Evolutionary conservation across 2,113 vertebrate genomes (phyloP), one percentile per base, ranked within the genome.

Genomic region (Corythoichthys haematopterus): DNA sequence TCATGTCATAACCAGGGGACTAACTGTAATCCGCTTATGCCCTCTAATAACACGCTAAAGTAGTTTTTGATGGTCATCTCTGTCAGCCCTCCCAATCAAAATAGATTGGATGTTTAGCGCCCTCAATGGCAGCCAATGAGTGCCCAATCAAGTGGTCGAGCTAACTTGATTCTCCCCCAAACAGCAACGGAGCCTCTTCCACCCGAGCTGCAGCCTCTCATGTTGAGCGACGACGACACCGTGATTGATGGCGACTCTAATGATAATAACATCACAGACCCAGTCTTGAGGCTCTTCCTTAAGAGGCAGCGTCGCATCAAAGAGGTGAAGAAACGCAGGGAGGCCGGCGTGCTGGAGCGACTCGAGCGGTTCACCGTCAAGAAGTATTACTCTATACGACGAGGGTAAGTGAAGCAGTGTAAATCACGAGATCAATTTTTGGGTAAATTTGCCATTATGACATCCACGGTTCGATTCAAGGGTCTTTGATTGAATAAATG

Each of bases 371-470:
- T 98, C 57, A 8, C 88, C 1, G 71, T 85, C 68, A 93, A 91
- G 70, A 98, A 98, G 47, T 92, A 93, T 65, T 93, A 92, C 67
- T 71, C 94, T 1, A 90, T 98, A 72, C 91, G 96, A 1, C 90
- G 95, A 68, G 95, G 94, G 96, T 97, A 58, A 83, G 93, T 80
- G 14, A 46, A 46, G 38, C 16, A 1, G 16, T 7, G 36, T 52
- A 20, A 28, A 28, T 28, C 51, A 52, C 16, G 3, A 10, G 11
- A 10, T 46, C 45, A 7, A 46, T 5, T 51, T 16, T 51, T 51
- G 20, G 20, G 20, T 28, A 28, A 28, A 28, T 28, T 28, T 28
- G 20, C 20, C 20, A 28, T 28, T 28, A 28, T 28, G 20, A 28
- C 20, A 28, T 28, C 20, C 20, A 28, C 20, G 20, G 20, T 28